These are phyloP conservation scores for Theretra japonica DNA, from an alignment of 2,888 invertebrate genomes.

Conservation along the genomic window DNA sequence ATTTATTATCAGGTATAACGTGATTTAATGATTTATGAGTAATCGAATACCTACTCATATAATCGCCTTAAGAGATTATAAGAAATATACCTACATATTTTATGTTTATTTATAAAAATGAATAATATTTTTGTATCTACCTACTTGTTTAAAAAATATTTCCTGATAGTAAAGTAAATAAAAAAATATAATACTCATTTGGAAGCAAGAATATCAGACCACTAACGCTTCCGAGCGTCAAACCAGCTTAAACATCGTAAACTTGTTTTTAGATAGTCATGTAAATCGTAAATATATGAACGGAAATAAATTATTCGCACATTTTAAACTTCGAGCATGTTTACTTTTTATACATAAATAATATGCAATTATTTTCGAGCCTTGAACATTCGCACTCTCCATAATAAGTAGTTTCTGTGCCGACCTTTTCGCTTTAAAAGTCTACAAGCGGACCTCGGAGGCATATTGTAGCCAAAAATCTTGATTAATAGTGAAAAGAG, in stretches of 20 bases:
- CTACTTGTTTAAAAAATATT: no score
- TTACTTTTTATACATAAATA: neutral
- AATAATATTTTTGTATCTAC: neutral
- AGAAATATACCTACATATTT: neutral
- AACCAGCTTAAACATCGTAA: neutral
- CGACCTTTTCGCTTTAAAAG: constrained; percentile 9
- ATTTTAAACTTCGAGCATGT: neutral
- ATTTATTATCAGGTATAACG: neutral
- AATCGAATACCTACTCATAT: no score
- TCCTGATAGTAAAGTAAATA: no score
- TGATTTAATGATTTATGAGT: neutral
- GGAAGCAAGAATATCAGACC: neutral
- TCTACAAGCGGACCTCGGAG: neutral
- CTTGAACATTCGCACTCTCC: neutral
- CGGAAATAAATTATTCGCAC: neutral
- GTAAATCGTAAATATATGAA: neutral
- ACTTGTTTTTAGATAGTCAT: neutral
- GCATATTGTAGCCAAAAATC: neutral
- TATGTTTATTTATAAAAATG: neutral
- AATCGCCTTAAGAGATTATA: no score
- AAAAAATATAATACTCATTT: no score
- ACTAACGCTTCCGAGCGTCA: neutral
- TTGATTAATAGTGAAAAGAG: neutral
- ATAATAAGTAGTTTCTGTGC: neutral
- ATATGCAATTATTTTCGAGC: neutral